Conservation (phyloP, 1,140 invertebrate species). For the Lutraria rhynchaena region DNA sequence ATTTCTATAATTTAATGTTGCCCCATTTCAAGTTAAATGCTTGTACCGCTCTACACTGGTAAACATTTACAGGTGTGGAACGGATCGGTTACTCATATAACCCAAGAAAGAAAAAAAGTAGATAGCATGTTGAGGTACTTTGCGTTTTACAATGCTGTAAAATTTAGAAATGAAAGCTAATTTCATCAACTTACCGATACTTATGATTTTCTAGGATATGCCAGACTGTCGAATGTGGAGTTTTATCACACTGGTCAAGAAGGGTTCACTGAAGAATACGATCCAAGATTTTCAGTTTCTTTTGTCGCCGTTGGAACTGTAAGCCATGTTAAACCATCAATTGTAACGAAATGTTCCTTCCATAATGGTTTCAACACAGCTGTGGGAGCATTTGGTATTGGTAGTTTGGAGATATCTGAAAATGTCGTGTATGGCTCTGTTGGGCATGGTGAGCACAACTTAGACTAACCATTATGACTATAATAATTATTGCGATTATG, state of each 20-base stretch:
- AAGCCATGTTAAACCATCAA: constrained; percentile 58
- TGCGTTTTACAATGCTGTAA: too few species aligned
- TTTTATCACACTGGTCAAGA: constrained; percentile 77
- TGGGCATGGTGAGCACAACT: constrained; percentile 41
- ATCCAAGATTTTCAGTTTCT: constrained; percentile 76
- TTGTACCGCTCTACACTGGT: too few species aligned
- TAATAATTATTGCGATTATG: too few species aligned
- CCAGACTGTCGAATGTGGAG: constrained; percentile 71
- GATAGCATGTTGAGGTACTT: too few species aligned
- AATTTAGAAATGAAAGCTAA: too few species aligned
- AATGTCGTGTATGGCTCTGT: constrained; percentile 71
- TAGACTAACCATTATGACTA: too few species aligned
- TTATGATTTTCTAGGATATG: constrained; percentile 67
- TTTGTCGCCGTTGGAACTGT: constrained; percentile 65
- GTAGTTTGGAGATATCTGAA: constrained; percentile 60
- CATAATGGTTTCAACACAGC: constrained; percentile 74
- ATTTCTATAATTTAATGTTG: too few species aligned
- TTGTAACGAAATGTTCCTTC: constrained; percentile 70
- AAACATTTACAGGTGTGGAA: too few species aligned
- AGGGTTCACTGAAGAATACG: constrained; percentile 67
- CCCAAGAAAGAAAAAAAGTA: too few species aligned
- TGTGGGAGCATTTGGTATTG: constrained; percentile 71
- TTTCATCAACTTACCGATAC: background rate
- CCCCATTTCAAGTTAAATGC: too few species aligned
- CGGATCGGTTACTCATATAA: too few species aligned